phyloP scores from a whole-genome alignment of 2,113 vertebrate species.

The Stigmatopora argus region DNA sequence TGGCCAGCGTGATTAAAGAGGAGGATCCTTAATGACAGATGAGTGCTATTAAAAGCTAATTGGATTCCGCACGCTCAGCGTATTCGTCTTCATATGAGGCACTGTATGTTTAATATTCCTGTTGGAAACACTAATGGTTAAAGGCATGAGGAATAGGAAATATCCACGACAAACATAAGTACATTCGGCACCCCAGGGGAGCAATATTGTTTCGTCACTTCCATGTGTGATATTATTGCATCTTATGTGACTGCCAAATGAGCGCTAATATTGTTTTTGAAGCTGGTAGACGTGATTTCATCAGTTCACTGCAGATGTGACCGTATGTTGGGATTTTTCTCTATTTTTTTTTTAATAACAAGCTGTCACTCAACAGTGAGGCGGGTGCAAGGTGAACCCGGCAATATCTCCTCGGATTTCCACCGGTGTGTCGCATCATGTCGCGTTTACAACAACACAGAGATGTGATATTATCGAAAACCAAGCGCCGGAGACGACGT shows the following conservation, averaged over 20 bases:
- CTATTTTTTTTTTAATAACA: constrained; percentile 74
- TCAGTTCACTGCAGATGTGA: constrained; percentile 69
- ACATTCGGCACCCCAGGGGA: constrained; percentile 54
- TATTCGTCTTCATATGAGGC: constrained; percentile 58
- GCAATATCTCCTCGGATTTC: constrained; percentile 63
- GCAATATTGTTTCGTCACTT: constrained; percentile 57
- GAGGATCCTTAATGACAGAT: constrained; percentile 62
- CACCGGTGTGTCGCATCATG: neutral
- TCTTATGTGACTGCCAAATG: constrained; percentile 66
- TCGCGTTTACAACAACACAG: constrained; percentile 2
- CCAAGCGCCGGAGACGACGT: neutral
- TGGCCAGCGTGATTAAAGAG: constrained; percentile 57
- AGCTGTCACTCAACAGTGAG: constrained; percentile 73
- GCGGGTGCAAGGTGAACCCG: constrained; percentile 54
- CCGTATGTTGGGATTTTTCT: constrained; percentile 61
- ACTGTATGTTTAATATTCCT: constrained; percentile 62
- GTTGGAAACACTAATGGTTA: constrained; percentile 37
- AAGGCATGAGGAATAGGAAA: constrained; percentile 48
- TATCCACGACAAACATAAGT: constrained; percentile 51
- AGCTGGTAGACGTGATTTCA: constrained; percentile 61
- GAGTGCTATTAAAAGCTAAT: constrained; percentile 66
- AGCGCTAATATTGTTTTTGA: constrained; percentile 69
- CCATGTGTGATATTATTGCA: constrained; percentile 61
- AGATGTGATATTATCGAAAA: neutral
- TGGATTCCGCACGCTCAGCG: constrained; percentile 62